These are phyloP conservation scores for Amphipyra tragopoginis DNA, from an alignment of 2,888 invertebrate genomes.

Conservation along the genomic window DNA sequence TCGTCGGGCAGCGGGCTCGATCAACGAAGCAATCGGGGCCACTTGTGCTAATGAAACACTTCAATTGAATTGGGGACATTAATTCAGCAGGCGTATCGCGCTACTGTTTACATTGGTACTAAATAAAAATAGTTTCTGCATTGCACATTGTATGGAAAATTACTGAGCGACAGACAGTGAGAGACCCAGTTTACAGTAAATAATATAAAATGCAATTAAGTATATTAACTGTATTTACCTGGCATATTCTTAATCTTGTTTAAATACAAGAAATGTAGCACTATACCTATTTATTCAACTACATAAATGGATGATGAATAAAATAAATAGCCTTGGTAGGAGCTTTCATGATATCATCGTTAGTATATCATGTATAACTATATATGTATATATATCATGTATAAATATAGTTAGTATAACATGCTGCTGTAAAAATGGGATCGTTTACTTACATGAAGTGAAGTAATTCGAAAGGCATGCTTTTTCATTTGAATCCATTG, in stretches of 20 bases:
- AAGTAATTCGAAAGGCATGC: background rate
- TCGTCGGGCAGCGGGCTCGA: conserved; percentile 74
- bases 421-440: conserved; percentile 15
- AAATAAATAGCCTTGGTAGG: conserved; percentile 25
- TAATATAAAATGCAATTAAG: conserved; percentile 14
- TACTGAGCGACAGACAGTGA: conserved; percentile 22
- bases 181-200: conserved; percentile 1
- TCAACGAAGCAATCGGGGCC: conserved; percentile 89
- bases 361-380: background rate
- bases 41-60: conserved; percentile 90
- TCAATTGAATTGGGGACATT: conserved; percentile 90
- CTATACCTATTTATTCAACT: conserved; percentile 37
- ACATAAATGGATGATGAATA: conserved; percentile 29
- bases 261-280: conserved; percentile 38
- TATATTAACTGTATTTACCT: conserved; percentile 26
- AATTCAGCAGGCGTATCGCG: conserved; percentile 81
- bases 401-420: background rate
- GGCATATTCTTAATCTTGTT: conserved; percentile 26
- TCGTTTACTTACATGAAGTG: background rate
- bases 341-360: conserved; percentile 33
- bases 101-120: conserved; percentile 78
- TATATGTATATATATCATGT: background rate
- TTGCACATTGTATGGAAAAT: conserved; percentile 40
- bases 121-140: conserved; percentile 65
- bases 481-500: conserved; percentile 7